These are phyloP conservation scores for Drosophila gaucha DNA, from an alignment of 2,888 invertebrate genomes.

Conservation along the genomic window DNA sequence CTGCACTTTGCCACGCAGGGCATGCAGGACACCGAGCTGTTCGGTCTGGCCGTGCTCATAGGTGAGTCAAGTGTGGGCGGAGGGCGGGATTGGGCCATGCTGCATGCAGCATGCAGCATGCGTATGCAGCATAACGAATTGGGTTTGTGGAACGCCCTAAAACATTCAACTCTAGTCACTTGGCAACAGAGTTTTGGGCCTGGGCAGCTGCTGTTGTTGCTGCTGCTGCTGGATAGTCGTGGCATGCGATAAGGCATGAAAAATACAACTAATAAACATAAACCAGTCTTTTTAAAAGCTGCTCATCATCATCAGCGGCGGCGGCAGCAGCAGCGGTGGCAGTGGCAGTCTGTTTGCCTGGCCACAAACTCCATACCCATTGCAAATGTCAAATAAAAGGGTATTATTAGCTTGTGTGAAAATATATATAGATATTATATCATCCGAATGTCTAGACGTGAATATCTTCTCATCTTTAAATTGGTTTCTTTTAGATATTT, in stretches of 20 bases:
- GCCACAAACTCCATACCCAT: conserved; percentile 11
- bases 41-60: conserved; percentile 92
- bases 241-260: conserved; percentile 69
- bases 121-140: conserved; percentile 33
- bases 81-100: neutral
- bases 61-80: conserved; percentile 86
- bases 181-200: conserved; percentile 31
- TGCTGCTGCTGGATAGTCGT: conserved; percentile 25
- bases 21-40: conserved; percentile 92
- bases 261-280: conserved; percentile 81
- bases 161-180: conserved; percentile 16
- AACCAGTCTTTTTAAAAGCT: conserved; percentile 80
- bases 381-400: neutral
- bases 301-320: conserved; percentile 72
- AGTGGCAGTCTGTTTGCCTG: conserved; percentile 31
- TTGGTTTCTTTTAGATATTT: too few relatives aligned
- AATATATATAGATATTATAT: neutral
- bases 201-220: conserved; percentile 5
- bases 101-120: neutral
- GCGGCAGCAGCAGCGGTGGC: conserved; percentile 11
- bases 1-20: conserved; percentile 91
- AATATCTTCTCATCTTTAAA: too few relatives aligned
- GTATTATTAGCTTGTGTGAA: neutral
- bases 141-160: conserved; percentile 43
- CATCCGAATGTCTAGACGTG: too few relatives aligned